These are phyloP conservation scores for Panopea generosa DNA, from an alignment of 2,888 invertebrate genomes.

Conservation along the genomic window DNA sequence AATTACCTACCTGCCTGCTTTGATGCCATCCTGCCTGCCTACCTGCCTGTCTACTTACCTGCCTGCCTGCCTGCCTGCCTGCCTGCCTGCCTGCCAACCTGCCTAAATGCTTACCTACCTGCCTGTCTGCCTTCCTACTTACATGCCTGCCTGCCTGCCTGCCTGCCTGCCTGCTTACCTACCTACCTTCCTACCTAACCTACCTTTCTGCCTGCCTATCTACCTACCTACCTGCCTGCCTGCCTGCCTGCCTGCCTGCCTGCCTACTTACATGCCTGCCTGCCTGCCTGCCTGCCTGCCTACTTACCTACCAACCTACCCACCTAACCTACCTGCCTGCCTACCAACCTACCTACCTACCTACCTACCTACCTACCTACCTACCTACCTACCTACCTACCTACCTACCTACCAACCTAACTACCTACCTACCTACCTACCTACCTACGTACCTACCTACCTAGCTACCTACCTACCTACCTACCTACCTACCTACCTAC, in stretches of 20 bases:
- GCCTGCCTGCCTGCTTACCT: too few relatives aligned
- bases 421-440: not conserved
- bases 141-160: too few relatives aligned
- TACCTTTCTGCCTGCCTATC: not conserved
- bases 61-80: too few relatives aligned
- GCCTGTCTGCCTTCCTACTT: too few relatives aligned
- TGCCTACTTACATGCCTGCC: not conserved
- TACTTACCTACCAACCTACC: not conserved
- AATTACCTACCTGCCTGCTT: too few relatives aligned
- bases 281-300: not conserved
- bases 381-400: too few relatives aligned
- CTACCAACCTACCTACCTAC: slow-evolving; percentile 6
- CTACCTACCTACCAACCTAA: too few relatives aligned
- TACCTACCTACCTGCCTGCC: not conserved
- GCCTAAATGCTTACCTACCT: too few relatives aligned
- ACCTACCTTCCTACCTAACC: too few relatives aligned
- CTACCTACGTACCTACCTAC: slow-evolving; percentile 29
- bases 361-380: slow-evolving; percentile 2
- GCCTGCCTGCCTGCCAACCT: too few relatives aligned
- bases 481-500: slow-evolving; percentile 16
- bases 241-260: slow-evolving; percentile 4
- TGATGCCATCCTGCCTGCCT: too few relatives aligned
- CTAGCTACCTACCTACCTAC: slow-evolving; percentile 27
- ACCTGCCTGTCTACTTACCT: too few relatives aligned
- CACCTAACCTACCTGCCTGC: slow-evolving; percentile 1